Percentiles rank a stretch among this genome's conserved stretches.
These are phyloP conservation scores for Agriotes lineatus DNA, from an alignment of 2,888 invertebrate species.

Conservation along the genomic window DNA sequence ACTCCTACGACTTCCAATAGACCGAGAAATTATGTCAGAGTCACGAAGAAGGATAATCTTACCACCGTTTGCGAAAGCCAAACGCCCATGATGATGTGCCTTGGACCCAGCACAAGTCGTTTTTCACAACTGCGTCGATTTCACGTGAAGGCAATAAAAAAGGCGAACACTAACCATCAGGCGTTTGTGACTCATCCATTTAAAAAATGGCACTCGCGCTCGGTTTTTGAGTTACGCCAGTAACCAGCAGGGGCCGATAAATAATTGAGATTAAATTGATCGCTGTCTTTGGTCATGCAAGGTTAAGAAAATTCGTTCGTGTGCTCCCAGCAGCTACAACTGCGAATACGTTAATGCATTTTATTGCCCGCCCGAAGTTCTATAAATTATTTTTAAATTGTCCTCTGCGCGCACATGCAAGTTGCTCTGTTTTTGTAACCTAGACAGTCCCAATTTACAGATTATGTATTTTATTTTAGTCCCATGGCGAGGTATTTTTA, in stretches of 20 bases:
- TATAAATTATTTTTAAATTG: conserved; percentile 35
- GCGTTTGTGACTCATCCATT: neutral
- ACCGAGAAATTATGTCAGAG: conserved; percentile 19
- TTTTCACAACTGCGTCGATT: neutral
- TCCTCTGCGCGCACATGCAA: conserved; percentile 25
- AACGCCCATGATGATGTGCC: neutral
- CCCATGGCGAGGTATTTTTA: conserved; percentile 40
- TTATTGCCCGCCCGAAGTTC: conserved; percentile 10
- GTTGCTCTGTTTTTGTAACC: conserved; percentile 33
- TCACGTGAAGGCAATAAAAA: too few species aligned
- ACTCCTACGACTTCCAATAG: conserved; percentile 18
- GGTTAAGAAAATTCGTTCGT: too few species aligned
- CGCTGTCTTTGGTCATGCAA: too few species aligned
- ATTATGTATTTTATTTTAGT: conserved; percentile 42
- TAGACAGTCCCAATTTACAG: conserved; percentile 37
- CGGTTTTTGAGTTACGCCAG: too few species aligned
- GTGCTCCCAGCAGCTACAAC: neutral
- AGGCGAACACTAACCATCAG: neutral
- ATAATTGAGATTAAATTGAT: neutral
- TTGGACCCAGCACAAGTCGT: neutral
- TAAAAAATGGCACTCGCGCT: neutral
- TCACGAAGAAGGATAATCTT: conserved; percentile 9
- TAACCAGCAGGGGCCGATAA: too few species aligned
- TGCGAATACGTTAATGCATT: neutral
- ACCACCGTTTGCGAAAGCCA: neutral